These are phyloP conservation scores for Bugula neritina DNA, from an alignment of 2,888 invertebrate species.

Conservation along the genomic window DNA sequence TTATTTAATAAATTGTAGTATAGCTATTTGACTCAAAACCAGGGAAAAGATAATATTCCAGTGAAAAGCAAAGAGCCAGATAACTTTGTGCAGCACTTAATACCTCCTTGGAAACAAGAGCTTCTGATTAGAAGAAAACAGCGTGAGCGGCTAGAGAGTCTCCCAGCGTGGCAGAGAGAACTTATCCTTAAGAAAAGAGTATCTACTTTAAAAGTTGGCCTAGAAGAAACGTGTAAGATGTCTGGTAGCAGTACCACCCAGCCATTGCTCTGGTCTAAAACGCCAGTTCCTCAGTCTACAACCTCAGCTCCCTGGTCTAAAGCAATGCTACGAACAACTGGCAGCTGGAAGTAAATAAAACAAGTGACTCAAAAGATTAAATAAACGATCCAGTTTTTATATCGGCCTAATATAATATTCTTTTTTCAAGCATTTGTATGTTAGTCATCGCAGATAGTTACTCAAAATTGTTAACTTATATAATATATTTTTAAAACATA, in stretches of 20 bases:
- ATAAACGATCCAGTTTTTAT: too few species aligned
- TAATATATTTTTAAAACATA: too few species aligned
- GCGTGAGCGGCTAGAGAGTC: not conserved
- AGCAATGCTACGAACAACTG: not conserved
- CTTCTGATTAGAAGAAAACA: not conserved
- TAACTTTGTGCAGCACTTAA: not conserved
- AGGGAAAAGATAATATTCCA: too few species aligned
- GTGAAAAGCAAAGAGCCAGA: not conserved
- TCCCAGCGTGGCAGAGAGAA: constrained; percentile 12
- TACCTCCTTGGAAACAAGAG: constrained; percentile 25
- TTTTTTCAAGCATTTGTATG: too few species aligned
- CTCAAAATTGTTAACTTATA: too few species aligned
- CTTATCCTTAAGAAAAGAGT: not conserved
- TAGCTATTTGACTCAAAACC: too few species aligned
- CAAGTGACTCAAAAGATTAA: too few species aligned
- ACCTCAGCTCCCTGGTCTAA: not conserved
- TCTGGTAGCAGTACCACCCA: not conserved
- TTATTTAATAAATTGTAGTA: too few species aligned
- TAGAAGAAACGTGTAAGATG: not conserved
- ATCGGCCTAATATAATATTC: too few species aligned
- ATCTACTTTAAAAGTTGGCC: not conserved
- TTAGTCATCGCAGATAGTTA: too few species aligned
- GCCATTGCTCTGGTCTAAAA: too few species aligned
- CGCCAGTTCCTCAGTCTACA: not conserved
- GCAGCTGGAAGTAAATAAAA: not conserved